These are phyloP conservation scores for Barnardius zonarius DNA, from an alignment of 2,113 vertebrate genomes.

Conservation along the genomic window DNA sequence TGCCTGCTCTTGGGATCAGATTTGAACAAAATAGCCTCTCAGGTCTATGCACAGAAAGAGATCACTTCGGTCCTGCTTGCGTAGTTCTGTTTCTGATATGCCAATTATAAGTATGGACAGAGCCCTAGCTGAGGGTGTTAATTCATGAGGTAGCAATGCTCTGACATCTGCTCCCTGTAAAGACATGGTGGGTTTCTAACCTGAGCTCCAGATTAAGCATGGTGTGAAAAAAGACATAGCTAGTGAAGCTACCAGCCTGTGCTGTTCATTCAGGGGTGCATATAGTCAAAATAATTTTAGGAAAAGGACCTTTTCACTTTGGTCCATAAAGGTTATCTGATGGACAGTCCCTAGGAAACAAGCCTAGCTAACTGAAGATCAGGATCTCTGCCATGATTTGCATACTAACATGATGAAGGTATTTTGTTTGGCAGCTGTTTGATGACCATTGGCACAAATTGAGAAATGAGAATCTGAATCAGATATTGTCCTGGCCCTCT, in stretches of 20 bases:
- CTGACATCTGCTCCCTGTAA: neutral
- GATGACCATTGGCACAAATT: neutral
- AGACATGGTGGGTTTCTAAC: accelerated
- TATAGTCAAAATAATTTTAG: neutral
- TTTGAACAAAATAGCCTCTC: neutral
- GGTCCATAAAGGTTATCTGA: neutral
- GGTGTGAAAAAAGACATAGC: neutral
- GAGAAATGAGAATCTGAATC: neutral
- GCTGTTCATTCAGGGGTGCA: neutral
- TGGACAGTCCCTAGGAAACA: neutral
- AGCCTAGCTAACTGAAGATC: neutral
- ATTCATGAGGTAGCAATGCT: neutral
- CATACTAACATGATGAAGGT: neutral
- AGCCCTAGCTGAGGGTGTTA: neutral
- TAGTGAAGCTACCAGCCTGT: neutral
- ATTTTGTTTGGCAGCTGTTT: neutral
- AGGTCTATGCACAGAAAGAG: neutral
- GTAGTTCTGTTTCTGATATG: neutral
- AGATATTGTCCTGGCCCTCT: neutral
- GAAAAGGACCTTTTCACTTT: neutral
- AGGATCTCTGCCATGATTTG: neutral
- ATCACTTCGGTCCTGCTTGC: neutral
- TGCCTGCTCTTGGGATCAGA: neutral
- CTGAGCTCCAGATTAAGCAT: neutral
- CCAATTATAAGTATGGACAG: neutral